Conservation (phyloP, 2,888 invertebrate species). For the Leptothorax acervorum region DNA sequence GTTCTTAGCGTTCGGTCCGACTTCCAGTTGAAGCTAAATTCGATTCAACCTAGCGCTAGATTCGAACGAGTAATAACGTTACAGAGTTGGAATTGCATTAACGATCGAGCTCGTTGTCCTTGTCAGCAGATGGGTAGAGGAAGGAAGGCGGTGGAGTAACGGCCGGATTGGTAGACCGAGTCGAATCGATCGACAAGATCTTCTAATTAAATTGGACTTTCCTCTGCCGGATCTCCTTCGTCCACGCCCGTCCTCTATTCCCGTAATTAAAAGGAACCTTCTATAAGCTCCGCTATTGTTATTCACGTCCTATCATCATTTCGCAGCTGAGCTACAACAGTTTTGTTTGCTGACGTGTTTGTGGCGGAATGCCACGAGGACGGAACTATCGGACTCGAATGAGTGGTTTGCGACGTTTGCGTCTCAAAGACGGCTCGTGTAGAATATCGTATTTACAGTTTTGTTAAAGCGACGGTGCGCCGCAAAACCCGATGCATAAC, state of each 20-base stretch:
- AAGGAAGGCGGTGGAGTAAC: slow-evolving; percentile 57
- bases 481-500: slow-evolving; percentile 38
- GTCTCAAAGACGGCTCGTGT: slow-evolving; percentile 13
- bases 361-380: slow-evolving; percentile 18
- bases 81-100: slow-evolving; percentile 73
- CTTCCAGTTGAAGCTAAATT: slow-evolving; percentile 63
- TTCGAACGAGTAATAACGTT: slow-evolving; percentile 73
- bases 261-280: slow-evolving; percentile 78
- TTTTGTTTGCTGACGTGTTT: slow-evolving; percentile 47
- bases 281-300: slow-evolving; percentile 71
- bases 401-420: slow-evolving; percentile 10
- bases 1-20: slow-evolving; percentile 49
- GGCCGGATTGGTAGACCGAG: slow-evolving; percentile 69
- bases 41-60: slow-evolving; percentile 70
- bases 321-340: slow-evolving; percentile 43
- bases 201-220: slow-evolving; percentile 76
- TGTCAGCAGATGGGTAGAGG: slow-evolving; percentile 44
- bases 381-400: slow-evolving; percentile 43
- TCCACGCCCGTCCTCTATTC: slow-evolving; percentile 60
- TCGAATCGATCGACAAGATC: slow-evolving; percentile 73
- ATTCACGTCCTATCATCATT: slow-evolving; percentile 60
- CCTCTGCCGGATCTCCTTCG: slow-evolving; percentile 56
- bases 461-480: slow-evolving; percentile 44
- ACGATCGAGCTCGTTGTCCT: slow-evolving; percentile 72
- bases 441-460: slow-evolving; percentile 57